Evolutionary conservation across 2,113 vertebrate species (phyloP), one percentile per base, ranked within the genome.

Genomic region (Polyodon spathula): DNA sequence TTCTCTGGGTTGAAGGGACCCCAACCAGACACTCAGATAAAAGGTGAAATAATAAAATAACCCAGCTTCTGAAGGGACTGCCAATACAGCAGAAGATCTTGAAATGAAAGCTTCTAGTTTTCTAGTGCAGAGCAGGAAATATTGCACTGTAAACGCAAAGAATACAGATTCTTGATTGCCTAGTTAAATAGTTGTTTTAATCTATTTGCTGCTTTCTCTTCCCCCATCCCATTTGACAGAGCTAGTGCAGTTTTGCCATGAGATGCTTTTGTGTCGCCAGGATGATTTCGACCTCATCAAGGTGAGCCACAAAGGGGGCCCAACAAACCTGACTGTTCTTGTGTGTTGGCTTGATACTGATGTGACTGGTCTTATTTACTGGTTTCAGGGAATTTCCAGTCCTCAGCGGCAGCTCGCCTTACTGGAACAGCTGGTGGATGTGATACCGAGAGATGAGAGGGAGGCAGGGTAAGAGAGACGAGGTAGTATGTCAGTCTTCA

Each of bases 181-280:
- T 38, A 40, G 12, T 39, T 44, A 38, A 6, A 55, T 12, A 59
- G 40, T 3, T n/a, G 8, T 61, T n/a, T 7, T 63, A 9, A 62
- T 8, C 27, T 27, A 40, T n/a, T 17, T 17, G 15, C n/a, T 11
- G 9, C 8, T n/a, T 51, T 60, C 55, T 37, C 40, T 41, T 58
- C 37, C 8, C 53, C 2, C 43, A 48, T 58, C 27, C 27, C 27
- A 27, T 27, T 27, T 27, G 27, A 60, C 78, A 94, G 92, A 86
- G 63, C 82, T 94, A 60, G 75, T 74, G 43, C 67, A 60, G 11
- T 69, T 94, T 54, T 85, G 89, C 11, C 77, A 84, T 42, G 85
- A 93, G 40, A 74, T 93, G 70, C 81, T 88, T 82, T 67, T 93
- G 58, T 91, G 88, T 66, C 75, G 60, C 60, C 69, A 71, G 1